phyloP scores from a whole-genome alignment of 2,113 vertebrate genomes.

The Gallinago undulata region DNA sequence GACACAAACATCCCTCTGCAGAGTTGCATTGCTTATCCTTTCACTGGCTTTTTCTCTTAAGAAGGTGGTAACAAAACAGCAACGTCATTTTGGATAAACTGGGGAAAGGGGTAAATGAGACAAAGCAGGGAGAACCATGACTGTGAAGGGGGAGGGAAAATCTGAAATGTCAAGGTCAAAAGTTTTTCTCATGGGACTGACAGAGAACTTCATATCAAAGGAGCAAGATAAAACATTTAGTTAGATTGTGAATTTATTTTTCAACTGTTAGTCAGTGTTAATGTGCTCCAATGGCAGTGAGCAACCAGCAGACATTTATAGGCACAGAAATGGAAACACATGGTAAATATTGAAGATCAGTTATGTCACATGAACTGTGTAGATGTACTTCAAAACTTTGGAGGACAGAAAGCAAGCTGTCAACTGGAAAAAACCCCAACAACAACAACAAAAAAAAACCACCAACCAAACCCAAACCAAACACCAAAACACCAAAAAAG shows the following conservation, averaged over 20 bases:
- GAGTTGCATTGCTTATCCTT: background rate
- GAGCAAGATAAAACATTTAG: background rate
- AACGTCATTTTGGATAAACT: background rate
- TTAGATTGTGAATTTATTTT: background rate
- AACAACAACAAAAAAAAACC: too few relatives aligned
- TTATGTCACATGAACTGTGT: background rate
- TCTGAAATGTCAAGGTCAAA: background rate
- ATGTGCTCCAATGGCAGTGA: background rate
- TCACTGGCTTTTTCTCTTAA: background rate
- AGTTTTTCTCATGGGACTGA: background rate
- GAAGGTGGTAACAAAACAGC: background rate
- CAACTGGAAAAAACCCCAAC: background rate
- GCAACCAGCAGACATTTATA: background rate
- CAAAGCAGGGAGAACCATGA: background rate
- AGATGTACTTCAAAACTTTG: background rate
- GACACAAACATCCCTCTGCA: background rate
- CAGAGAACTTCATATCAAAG: background rate
- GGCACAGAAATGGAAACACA: background rate
- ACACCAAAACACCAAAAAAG: background rate
- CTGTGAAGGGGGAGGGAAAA: background rate
- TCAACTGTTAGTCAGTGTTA: background rate
- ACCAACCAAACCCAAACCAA: background rate
- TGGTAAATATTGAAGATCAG: background rate
- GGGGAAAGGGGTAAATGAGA: background rate
- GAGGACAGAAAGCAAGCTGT: background rate